Evolutionary conservation across 2,797 vertebrate species (phyloP).

Genomic region (Staurois parvus): DNA sequence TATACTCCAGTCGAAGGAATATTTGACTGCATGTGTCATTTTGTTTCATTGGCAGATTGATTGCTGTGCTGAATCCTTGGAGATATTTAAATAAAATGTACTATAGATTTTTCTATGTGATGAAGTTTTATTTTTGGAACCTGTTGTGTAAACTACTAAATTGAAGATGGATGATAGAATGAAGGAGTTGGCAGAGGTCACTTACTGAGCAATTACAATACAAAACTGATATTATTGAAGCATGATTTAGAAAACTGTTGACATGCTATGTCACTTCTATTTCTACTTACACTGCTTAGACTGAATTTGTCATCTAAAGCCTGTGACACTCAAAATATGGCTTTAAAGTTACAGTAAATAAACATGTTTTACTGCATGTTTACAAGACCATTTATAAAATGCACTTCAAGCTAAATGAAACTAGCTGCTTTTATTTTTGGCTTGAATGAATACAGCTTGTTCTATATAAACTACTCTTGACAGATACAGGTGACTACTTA

Average conservation of each 20-base stretch:
- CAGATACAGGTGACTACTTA: too few relatives aligned
- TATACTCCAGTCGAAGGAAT: neutral
- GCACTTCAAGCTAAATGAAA: too few relatives aligned
- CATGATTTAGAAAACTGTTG: neutral
- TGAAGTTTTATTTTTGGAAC: conserved; percentile 28
- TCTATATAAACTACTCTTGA: too few relatives aligned
- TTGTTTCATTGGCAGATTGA: neutral
- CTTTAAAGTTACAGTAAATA: too few relatives aligned
- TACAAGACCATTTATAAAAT: too few relatives aligned
- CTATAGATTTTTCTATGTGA: neutral
- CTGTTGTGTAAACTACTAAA: conserved; percentile 8
- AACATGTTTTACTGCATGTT: too few relatives aligned
- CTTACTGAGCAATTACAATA: conserved; percentile 23
- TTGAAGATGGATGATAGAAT: conserved; percentile 21
- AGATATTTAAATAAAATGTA: conserved; percentile 21
- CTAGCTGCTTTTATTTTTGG: too few relatives aligned
- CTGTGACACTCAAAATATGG: too few relatives aligned
- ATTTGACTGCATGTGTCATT: neutral
- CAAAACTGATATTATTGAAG: conserved; percentile 40
- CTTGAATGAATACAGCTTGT: too few relatives aligned
- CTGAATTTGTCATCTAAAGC: too few relatives aligned
- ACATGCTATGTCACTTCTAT: neutral
- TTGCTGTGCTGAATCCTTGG: neutral
- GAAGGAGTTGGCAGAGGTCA: conserved; percentile 10
- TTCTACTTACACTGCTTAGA: too few relatives aligned